phyloP scores from a whole-genome alignment of 2,888 invertebrate genomes.

The Clostera curtula region DNA sequence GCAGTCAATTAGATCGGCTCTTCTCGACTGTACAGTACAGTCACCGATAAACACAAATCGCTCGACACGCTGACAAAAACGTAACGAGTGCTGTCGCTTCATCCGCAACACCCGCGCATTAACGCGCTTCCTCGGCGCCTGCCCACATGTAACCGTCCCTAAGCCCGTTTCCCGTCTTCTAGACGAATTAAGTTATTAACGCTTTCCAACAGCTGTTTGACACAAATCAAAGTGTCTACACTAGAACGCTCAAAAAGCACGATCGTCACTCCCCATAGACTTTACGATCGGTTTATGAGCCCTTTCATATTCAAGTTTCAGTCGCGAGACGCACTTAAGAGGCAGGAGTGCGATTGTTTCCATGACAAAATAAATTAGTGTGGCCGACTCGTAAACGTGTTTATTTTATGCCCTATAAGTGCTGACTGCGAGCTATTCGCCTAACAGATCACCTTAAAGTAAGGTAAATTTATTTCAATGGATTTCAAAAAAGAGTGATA shows the following conservation, averaged over 20 bases:
- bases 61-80: conserved; percentile 38
- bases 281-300: conserved; percentile 67
- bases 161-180: conserved; percentile 61
- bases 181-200: conserved; percentile 74
- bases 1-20: conserved; percentile 47
- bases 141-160: conserved; percentile 48
- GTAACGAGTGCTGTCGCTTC: conserved; percentile 32
- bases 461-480: too few species aligned
- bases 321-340: conserved; percentile 37
- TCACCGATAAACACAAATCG: conserved; percentile 57
- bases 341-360: conserved; percentile 54
- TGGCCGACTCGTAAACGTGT: conserved; percentile 51
- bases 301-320: conserved; percentile 65
- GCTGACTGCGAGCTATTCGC: conserved; percentile 42
- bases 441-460: too few species aligned
- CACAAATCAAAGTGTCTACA: conserved; percentile 70
- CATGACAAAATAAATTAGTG: conserved; percentile 63
- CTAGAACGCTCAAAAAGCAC: conserved; percentile 49
- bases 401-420: conserved; percentile 46
- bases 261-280: conserved; percentile 45
- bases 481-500: too few species aligned
- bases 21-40: conserved; percentile 30
- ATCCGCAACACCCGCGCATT: conserved; percentile 45
- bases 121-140: conserved; percentile 53
- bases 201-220: conserved; percentile 63